These are phyloP conservation scores for Diarsia rubi DNA, from an alignment of 2,888 invertebrate genomes.

Conservation along the genomic window DNA sequence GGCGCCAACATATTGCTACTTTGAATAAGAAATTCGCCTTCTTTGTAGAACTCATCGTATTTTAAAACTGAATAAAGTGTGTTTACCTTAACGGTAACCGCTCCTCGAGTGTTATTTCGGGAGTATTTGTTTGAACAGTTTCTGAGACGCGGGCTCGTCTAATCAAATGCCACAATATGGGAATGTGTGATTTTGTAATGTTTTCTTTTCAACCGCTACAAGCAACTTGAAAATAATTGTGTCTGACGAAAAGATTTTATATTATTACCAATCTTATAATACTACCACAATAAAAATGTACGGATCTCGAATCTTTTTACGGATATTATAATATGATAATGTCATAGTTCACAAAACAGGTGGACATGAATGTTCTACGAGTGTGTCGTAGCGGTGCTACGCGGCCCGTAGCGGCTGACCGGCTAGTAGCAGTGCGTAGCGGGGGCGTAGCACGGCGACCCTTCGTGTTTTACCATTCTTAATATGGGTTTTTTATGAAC, in stretches of 20 bases:
- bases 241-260: neutral
- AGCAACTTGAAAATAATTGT: neutral
- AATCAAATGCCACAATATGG: slow-evolving; percentile 11
- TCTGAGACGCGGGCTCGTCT: slow-evolving; percentile 7
- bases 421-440: slow-evolving; percentile 50
- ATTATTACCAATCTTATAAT: neutral
- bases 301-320: neutral
- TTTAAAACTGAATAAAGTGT: slow-evolving; percentile 70
- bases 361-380: slow-evolving; percentile 17
- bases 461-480: slow-evolving; percentile 66
- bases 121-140: slow-evolving; percentile 57
- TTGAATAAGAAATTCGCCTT: slow-evolving; percentile 84
- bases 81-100: slow-evolving; percentile 69
- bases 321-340: neutral
- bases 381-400: slow-evolving; percentile 50
- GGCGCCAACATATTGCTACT: slow-evolving; percentile 86
- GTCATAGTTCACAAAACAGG: slow-evolving; percentile 6
- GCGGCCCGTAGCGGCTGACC: slow-evolving; percentile 38
- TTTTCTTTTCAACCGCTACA: slow-evolving; percentile 9
- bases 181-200: slow-evolving; percentile 1
- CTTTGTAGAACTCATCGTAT: slow-evolving; percentile 71
- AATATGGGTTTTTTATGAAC: slow-evolving; percentile 76
- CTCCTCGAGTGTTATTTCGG: slow-evolving; percentile 52
- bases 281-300: neutral
- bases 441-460: slow-evolving; percentile 48